phyloP scores from a whole-genome alignment of 1,140 invertebrate species.

The Formica selysi region DNA sequence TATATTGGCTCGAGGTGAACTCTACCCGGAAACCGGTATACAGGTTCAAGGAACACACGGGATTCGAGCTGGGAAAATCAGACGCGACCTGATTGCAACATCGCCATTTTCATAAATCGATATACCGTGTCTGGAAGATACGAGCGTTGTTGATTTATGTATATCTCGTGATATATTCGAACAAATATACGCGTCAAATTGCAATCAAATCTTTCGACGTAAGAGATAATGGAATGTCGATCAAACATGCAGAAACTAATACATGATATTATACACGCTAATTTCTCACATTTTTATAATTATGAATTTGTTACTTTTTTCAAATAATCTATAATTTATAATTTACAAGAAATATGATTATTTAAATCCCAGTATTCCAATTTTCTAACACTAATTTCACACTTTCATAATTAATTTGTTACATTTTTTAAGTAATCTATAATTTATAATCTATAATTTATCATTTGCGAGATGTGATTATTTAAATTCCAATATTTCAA shows the following conservation, averaged over 20 bases:
- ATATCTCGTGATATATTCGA: not conserved
- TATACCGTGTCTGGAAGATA: constrained; percentile 22
- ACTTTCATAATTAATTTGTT: not conserved
- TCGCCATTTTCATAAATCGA: constrained; percentile 43
- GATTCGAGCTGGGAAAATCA: constrained; percentile 22
- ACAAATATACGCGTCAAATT: not conserved
- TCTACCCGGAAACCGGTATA: constrained; percentile 33
- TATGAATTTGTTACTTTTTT: not conserved
- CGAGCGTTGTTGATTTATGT: not conserved
- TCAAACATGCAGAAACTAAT: not conserved
- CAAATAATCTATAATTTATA: not conserved
- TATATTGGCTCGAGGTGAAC: constrained; percentile 11
- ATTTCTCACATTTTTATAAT: not conserved
- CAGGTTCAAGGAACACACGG: constrained; percentile 40
- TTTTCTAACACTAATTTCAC: not conserved
- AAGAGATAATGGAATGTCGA: not conserved
- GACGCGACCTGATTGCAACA: constrained; percentile 6
- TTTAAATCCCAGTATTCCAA: not conserved
- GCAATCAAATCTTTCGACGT: not conserved
- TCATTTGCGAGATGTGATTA: not conserved
- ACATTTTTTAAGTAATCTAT: too few species aligned
- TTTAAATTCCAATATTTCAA: not conserved
- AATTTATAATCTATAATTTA: too few species aligned
- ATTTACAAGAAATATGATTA: not conserved
- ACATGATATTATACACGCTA: not conserved